Percentiles rank a stretch among this genome's conserved stretches.
Conservation (phyloP, 2,113 vertebrate genomes). For the Oncorhynchus mykiss region DNA sequence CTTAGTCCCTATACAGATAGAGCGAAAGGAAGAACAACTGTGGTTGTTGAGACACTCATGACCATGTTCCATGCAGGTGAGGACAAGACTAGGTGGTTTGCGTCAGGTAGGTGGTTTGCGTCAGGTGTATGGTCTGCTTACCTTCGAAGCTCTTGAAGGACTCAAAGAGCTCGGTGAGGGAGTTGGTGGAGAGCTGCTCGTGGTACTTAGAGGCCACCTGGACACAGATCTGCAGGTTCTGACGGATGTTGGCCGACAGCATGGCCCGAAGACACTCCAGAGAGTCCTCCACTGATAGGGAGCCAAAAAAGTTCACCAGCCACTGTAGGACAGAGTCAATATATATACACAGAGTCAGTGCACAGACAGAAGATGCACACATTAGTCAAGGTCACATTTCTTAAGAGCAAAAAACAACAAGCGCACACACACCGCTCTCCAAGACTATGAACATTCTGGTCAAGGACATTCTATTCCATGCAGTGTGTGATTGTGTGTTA, state of each 20-base stretch:
- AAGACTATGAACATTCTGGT: too few species aligned
- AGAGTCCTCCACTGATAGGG: conserved; percentile 96
- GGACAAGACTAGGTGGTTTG: not conserved
- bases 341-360: conserved; percentile 43
- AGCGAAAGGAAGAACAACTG: not conserved
- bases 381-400: too few species aligned
- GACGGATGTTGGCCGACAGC: conserved; percentile 97
- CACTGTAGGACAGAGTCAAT: conserved; percentile 74
- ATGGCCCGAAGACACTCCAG: conserved; percentile 96
- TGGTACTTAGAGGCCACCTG: conserved; percentile 99
- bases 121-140: conserved; percentile 46
- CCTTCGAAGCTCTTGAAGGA: conserved; percentile 99
- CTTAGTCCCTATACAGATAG: not conserved
- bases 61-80: too few species aligned
- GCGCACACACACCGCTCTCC: conserved; percentile 54
- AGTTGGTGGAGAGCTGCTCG: conserved; percentile 92
- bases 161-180: conserved; percentile 96
- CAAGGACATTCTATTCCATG: too few species aligned
- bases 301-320: conserved; percentile 98
- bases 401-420: conserved; percentile 66
- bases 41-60: not conserved
- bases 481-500: not conserved
- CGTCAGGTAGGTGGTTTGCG: too few species aligned
- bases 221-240: conserved; percentile 98
- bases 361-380: not conserved